Evolutionary conservation across 2,113 vertebrate genomes (phyloP), one percentile per base, ranked within the genome.

Genomic region (Tenrec ecaudatus): DNA sequence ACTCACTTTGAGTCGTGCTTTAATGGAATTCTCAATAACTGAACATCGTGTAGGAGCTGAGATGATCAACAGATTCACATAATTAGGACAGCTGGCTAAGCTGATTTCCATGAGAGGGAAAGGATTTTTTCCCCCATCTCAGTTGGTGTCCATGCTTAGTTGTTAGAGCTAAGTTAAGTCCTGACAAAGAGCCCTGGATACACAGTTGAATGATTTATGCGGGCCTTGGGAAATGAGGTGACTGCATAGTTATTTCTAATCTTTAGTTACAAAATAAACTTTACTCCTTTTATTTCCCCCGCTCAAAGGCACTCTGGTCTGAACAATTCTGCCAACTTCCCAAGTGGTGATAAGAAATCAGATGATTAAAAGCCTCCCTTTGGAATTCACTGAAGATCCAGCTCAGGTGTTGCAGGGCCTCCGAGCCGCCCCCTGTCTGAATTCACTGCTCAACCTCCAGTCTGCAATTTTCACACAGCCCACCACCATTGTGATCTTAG

Each of bases 11-110:
- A 96, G 84, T 91, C 81, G 60, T 80, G 92, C 95, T 96, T 95
- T 94, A 96, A 90, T 73, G 96, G 78, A 91, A 82, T 97, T 96
- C 97, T 96, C 95, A 95, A 78, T 96, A 95, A 80, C 94, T 96
- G 96, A 92, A 93, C 82, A 95, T 95, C 86, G 93, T 94, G 86
- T 10, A 11, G 40, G 3, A 40, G 40, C 40, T 80, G 73, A 95
- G 88, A 79, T 76, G 38, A 89, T 27, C 71, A 71, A 60, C 40
- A 64, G 82, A 84, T 58, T 93, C 31, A 86, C 75, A 68, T 75
- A 71, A 31, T 77, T 64, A 86, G 66, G 43, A 6, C 36, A 66
- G 83, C 29, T 62, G 60, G 78, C 43, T 47, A 81, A 84, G 62
- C 9, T 80, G 69, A 80, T 94, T 93, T 93, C 90, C 76, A 64